These are phyloP conservation scores for Hypocryptadius cinnamomeus DNA, from an alignment of 2,113 vertebrate genomes.

Conservation along the genomic window DNA sequence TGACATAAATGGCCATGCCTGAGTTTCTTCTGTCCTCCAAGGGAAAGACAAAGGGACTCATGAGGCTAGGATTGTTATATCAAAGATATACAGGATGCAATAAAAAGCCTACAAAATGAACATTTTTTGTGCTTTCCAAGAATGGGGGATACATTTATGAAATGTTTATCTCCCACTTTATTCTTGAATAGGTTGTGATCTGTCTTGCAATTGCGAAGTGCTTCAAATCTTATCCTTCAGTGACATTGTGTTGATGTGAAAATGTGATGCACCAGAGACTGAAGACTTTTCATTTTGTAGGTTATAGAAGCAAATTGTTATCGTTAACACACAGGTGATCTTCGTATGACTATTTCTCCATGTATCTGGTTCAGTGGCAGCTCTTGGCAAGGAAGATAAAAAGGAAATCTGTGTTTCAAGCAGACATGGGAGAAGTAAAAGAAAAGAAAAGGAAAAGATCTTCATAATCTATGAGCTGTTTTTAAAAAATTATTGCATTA, in stretches of 20 bases:
- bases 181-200: background rate
- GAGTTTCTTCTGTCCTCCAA: background rate
- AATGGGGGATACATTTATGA: background rate
- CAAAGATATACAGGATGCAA: background rate
- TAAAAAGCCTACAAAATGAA: background rate
- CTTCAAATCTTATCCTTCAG: background rate
- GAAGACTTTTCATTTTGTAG: background rate
- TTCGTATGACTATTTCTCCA: background rate
- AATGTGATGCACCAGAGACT: background rate
- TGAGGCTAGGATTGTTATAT: background rate
- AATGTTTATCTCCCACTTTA: background rate
- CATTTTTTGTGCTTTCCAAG: background rate
- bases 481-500: background rate
- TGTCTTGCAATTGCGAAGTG: background rate
- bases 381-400: background rate
- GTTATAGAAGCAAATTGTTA: background rate
- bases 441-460: background rate
- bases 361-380: background rate
- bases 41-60: background rate
- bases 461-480: background rate
- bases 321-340: background rate
- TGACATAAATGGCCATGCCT: rapidly evolving
- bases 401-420: background rate
- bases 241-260: background rate
- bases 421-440: background rate